Conservation (phyloP, 2,888 invertebrate genomes). For the Tinea pellionella region DNA sequence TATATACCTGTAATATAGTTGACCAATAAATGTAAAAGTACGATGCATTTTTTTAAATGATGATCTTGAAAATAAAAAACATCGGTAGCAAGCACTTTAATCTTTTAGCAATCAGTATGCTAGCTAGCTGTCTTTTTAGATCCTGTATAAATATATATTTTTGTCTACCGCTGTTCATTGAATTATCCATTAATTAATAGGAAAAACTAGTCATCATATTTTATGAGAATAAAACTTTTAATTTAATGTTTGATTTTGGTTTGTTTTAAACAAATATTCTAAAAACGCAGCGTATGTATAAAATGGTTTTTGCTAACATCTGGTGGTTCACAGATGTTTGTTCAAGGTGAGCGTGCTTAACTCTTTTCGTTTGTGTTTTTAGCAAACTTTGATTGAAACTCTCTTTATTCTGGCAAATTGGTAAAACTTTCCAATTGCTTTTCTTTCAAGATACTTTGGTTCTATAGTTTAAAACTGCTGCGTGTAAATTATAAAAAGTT, state of each 20-base stretch:
- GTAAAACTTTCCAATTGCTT: conserved; percentile 55
- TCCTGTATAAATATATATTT: too few relatives aligned
- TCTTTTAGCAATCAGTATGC: too few relatives aligned
- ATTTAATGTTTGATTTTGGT: background rate
- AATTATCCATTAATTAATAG: too few relatives aligned
- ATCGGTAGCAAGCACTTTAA: too few relatives aligned
- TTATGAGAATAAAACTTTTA: background rate
- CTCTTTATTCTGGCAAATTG: conserved; percentile 61
- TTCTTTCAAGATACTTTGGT: conserved; percentile 31
- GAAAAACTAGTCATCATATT: too few relatives aligned
- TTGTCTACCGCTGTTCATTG: too few relatives aligned
- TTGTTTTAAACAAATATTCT: conserved; percentile 1
- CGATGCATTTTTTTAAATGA: too few relatives aligned
- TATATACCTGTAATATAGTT: too few relatives aligned
- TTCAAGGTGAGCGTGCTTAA: conserved; percentile 28
- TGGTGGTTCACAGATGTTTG: conserved; percentile 28
- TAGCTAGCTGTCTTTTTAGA: too few relatives aligned
- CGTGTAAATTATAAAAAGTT: background rate
- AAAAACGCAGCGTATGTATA: background rate
- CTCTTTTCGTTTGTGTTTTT: conserved; percentile 40
- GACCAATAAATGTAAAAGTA: too few relatives aligned
- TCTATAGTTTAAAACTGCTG: background rate
- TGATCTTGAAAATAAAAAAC: too few relatives aligned
- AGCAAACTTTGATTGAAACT: conserved; percentile 51
- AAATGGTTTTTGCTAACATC: background rate